Base-by-base conservation (phyloP, 2,797 vertebrate genomes). In the Tamandua tetradactyla region DNA sequence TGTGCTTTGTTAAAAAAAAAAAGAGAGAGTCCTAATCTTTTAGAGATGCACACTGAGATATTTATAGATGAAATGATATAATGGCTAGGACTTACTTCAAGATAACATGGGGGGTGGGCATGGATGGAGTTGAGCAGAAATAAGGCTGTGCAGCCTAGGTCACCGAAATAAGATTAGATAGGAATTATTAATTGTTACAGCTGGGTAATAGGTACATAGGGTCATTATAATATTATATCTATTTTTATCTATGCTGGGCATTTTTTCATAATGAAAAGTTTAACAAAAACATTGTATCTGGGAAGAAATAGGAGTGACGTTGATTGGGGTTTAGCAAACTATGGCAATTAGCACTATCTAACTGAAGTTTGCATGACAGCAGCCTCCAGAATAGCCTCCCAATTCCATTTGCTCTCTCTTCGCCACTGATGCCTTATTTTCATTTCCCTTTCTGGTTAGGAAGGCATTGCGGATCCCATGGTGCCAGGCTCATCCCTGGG, bases 181-280 rank as follows among this genome's bases (percentile, higher is more conserved):
- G n/a, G 59, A 68, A 57, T 86, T 89, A 92, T 89, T 91, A 61
- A 79, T 69, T 87, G 64, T 74, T 57, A 27, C 72, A 79, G 69
- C 42, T 87, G n/a, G 52, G 32, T 59, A 37, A 81, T 32, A 62
- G 35, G 71, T 42, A 61, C 66, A 17, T 47, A 23, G n/a, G 25
- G 22, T 61, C 78, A 91, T 89, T 87, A 87, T 49, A 64, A 83
- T 82, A 86, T 57, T 23, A 66, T 57, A 64, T 69, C 22, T 62
- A 18, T 78, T 89, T 82, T 82, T 35, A 82, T 82, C 62, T 86
- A 49, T 40, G 40, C 42, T 72, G 61, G 80, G 72, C 59, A 49
- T 52, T 87, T 47, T 95, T 91, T 96, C 30, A 37, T 64, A 79
- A 89, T 18, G 72, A 88, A 69, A 75, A 75, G 27, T 49, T 82